Conservation (phyloP, 2,888 invertebrate species). For the Thera obeliscata region DNA sequence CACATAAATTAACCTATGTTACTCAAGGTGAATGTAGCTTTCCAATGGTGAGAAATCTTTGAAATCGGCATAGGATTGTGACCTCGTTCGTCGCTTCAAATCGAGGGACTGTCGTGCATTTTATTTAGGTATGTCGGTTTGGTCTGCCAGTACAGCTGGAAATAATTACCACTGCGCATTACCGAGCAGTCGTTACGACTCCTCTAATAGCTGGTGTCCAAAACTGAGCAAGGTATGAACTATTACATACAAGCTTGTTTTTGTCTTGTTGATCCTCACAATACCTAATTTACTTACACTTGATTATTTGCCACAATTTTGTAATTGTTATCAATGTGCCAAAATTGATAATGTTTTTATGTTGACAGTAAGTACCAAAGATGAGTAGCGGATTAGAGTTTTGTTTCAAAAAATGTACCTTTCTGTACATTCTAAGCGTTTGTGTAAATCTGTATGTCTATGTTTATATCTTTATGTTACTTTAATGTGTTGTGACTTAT, state of each 20-base stretch:
- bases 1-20: too few species aligned
- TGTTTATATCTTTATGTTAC: background rate
- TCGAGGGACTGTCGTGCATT: conserved; percentile 74
- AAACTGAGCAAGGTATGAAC: conserved; percentile 77
- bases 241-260: conserved; percentile 41
- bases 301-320: conserved; percentile 11
- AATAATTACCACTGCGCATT: conserved; percentile 77
- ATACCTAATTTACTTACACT: conserved; percentile 21
- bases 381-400: background rate
- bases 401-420: background rate
- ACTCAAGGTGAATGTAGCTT: too few species aligned
- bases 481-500: conserved; percentile 18
- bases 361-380: background rate
- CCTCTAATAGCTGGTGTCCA: conserved; percentile 78
- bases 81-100: conserved; percentile 72
- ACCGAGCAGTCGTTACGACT: conserved; percentile 73
- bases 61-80: conserved; percentile 56
- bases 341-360: conserved; percentile 6
- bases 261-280: conserved; percentile 40
- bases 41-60: too few species aligned
- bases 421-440: background rate
- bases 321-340: conserved; percentile 15
- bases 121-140: conserved; percentile 87
- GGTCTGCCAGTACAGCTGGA: conserved; percentile 88
- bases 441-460: background rate